Percentiles rank a stretch among this genome's conserved stretches.
phyloP scores from a whole-genome alignment of 2,888 invertebrate genomes.

The Dolomedes plantarius region DNA sequence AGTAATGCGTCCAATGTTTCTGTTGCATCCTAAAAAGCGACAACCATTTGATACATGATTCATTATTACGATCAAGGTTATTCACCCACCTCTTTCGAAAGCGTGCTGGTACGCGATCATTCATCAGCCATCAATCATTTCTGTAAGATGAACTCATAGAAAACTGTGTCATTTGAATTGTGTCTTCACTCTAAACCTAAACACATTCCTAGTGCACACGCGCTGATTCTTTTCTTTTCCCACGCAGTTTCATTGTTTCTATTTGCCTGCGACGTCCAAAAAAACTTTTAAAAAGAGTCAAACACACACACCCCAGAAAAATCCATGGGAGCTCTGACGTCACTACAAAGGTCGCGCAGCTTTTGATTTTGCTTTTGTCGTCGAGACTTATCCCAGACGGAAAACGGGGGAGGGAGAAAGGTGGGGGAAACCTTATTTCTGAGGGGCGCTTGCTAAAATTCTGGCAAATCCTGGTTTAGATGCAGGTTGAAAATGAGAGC shows the following conservation, averaged over 20 bases:
- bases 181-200: too few species aligned
- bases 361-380: background rate
- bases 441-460: background rate
- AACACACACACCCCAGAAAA: background rate
- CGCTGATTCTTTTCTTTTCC: too few species aligned
- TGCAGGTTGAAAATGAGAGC: background rate
- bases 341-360: background rate
- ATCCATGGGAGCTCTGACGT: background rate
- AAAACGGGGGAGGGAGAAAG: background rate
- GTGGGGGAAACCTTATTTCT: background rate
- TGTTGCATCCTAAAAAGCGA: too few species aligned
- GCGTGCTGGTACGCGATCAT: too few species aligned
- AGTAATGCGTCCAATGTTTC: too few species aligned
- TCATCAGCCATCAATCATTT: too few species aligned
- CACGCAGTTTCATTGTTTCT: background rate
- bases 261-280: background rate
- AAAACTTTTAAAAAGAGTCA: background rate
- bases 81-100: too few species aligned
- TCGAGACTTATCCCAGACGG: background rate
- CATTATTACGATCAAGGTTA: too few species aligned
- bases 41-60: too few species aligned
- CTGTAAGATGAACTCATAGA: too few species aligned
- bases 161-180: too few species aligned
- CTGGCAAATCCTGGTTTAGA: background rate
- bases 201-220: too few species aligned